Base-by-base conservation (phyloP, 2,797 vertebrate genomes). In the Chelonia mydas region DNA sequence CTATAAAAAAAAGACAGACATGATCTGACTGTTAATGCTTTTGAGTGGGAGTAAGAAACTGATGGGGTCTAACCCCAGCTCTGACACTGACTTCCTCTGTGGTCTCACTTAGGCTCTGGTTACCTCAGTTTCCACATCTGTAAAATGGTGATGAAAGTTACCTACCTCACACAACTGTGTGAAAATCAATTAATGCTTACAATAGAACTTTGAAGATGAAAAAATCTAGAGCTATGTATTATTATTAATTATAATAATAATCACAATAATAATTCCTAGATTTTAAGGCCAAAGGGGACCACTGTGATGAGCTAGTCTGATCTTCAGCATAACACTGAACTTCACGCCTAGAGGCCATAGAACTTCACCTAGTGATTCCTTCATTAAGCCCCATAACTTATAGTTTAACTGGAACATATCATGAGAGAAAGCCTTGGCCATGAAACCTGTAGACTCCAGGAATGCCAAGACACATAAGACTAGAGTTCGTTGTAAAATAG, bases 81-180 rank as follows among this genome's bases (percentile, higher is more conserved):
- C 81, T 49, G n/a, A 10, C 77, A 84, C 4, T 92, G 49, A 50
- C 92, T 84, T 81, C 79, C 28, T 86, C 81, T 5, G 11, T 82
- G 54, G 33, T 19, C 65, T 81, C 76, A 33, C 19, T 65, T 86
- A 57, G 33, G 54, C 15, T 86, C 55, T 59, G 47, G n/a, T 41
- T 21, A 68, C 77, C 90, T 94, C 77, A 77, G 12, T 85, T 92
- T 87, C 81, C 68, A 8, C 76, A 53, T 5, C 1, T 80, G 6
- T 84, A 87, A 92, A 94, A 84, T 37, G 9, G 9, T 59, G 87
- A 53, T 82, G 78, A 94, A 94, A 86, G 33, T 27, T 53, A 76
- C 45, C 25, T 90, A 94, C 21, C 53, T 88, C 77, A 85, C 80
- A 92, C 80, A 84, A 1, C 61, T 93, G 72, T 49, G 41, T 12